Evolutionary conservation across 2,797 vertebrate species (phyloP).

Genomic region (Semotilus atromaculatus): DNA sequence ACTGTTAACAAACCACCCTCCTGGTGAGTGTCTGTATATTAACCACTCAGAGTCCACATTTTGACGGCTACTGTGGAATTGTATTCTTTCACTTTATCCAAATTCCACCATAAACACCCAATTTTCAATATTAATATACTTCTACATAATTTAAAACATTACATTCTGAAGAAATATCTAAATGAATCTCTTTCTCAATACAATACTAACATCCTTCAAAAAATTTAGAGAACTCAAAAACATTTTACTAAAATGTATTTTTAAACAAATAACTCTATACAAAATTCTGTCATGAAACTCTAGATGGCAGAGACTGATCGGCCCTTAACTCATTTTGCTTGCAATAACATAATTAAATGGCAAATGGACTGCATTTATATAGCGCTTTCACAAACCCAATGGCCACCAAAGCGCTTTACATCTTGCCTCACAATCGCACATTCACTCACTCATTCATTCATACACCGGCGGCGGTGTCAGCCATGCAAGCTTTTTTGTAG

Average conservation of each 20-base stretch:
- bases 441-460: no score
- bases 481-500: no score
- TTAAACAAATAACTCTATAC: neutral
- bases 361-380: no score
- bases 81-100: neutral
- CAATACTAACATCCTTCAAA: neutral
- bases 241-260: neutral
- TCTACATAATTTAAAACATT: neutral
- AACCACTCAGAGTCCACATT: neutral
- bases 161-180: neutral
- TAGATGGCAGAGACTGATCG: neutral
- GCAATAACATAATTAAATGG: neutral
- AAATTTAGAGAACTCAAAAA: neutral
- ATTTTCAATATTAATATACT: neutral
- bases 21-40: neutral
- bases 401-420: no score
- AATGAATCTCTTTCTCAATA: neutral
- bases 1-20: neutral
- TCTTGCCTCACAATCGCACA: no score
- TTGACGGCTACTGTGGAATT: neutral
- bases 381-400: no score
- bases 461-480: no score
- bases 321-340: neutral
- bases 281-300: neutral
- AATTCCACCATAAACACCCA: neutral